Percentiles rank a stretch among this genome's conserved stretches.
These are phyloP conservation scores for Hephaestus fuliginosus DNA, from an alignment of 2,797 vertebrate genomes.

Conservation along the genomic window DNA sequence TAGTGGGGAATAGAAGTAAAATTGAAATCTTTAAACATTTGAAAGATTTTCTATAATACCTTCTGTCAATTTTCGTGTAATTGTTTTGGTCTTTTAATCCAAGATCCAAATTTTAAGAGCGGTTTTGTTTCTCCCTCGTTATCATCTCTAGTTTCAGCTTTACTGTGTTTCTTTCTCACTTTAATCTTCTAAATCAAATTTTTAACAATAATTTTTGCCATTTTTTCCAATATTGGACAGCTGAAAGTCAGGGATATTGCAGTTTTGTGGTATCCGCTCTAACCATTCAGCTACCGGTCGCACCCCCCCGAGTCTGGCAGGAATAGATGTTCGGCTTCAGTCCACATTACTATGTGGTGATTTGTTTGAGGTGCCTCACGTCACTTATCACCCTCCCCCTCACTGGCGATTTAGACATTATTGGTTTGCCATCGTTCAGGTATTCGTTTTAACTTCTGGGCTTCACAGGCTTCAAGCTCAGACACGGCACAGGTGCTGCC, in stretches of 20 bases:
- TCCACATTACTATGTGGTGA: slow-evolving; percentile 16
- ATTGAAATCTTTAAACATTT: too few relatives aligned
- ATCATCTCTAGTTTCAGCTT: slow-evolving; percentile 6
- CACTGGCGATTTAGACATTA: slow-evolving; percentile 48
- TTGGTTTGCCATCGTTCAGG: slow-evolving; percentile 46
- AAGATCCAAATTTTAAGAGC: too few relatives aligned
- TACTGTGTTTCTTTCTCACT: not conserved
- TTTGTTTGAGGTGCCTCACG: slow-evolving; percentile 50
- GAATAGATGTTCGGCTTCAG: slow-evolving; percentile 20
- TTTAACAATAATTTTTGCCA: not conserved
- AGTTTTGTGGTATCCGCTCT: not conserved
- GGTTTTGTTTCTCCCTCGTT: not conserved
- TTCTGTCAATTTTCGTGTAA: too few relatives aligned
- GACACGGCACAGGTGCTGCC: slow-evolving; percentile 58
- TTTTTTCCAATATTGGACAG: not conserved
- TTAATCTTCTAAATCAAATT: not conserved
- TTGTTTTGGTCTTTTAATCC: too few relatives aligned
- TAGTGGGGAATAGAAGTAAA: too few relatives aligned
- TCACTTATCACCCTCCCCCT: slow-evolving; percentile 49
- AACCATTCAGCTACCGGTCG: not conserved
- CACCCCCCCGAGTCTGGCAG: slow-evolving; percentile 7
- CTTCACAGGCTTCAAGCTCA: slow-evolving; percentile 35
- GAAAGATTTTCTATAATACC: too few relatives aligned
- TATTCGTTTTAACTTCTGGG: slow-evolving; percentile 46
- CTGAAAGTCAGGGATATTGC: not conserved